Evolutionary conservation across 1,140 invertebrate species (phyloP), one percentile per base, ranked within the genome.

Genomic region (Drosophila aff.): DNA sequence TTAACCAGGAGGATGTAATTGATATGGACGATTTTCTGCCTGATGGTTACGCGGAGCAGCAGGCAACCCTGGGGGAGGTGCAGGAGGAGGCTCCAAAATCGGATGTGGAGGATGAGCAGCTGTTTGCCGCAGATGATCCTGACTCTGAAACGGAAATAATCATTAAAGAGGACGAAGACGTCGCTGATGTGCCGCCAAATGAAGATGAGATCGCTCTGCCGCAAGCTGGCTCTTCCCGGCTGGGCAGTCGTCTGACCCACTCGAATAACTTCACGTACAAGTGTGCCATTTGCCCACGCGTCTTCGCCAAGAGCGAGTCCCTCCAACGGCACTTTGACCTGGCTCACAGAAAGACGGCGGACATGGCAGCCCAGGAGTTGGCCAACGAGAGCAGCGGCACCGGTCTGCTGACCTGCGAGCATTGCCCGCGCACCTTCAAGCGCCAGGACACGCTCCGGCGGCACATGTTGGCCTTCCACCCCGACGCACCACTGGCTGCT

Each of bases 401-500:
- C 9, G 76, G 58, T 3, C 60, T 65, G 3, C 53, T 86, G 7
- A 81, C 71, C 26, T 94, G 94, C 59, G 84, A 93, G 38, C 81
- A 93, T n/a, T 95, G 94, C 67, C 92, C 93, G 18, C 94, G 94
- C 36, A 93, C 93, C 58, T 95, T 94, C 44, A 93, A 93, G 40
- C 93, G 94, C 15, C 93, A 92, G 49, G 93, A 94, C 58, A 94
- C 94, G 11, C 46, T 91, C 15, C 65, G 76, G 2, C 79, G 89
- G 0, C 91, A 92, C 23, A 71, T 92, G 63, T 9, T 38, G 26
- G 81, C 87, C 1, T 87, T 87, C 44, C 91, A 92, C 23, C 78
- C 85, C 0, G 55, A 80, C 9, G 79, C 18, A 40, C n/a, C 26
- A 21, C 40, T 49, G 8, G 53, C 55, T 7, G 53, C 58, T 7